These are phyloP conservation scores for Augochlora pura DNA, from an alignment of 1,140 invertebrate species.

Conservation along the genomic window DNA sequence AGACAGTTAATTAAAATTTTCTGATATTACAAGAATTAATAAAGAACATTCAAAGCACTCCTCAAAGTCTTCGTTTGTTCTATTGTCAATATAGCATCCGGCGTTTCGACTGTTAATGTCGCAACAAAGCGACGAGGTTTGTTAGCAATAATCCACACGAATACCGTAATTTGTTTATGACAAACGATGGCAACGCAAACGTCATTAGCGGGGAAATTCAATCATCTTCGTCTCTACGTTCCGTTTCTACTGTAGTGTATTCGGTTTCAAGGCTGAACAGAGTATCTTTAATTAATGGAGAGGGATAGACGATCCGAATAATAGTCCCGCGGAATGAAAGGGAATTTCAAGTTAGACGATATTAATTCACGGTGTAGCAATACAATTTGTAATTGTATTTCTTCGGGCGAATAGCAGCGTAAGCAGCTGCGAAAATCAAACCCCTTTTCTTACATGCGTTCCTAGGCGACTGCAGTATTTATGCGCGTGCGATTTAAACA, in stretches of 20 bases:
- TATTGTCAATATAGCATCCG: no score
- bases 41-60: no score
- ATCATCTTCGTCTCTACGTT: conserved; percentile 14
- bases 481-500: conserved; percentile 12
- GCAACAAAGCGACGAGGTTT: no score
- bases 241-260: conserved; percentile 11
- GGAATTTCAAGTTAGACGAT: conserved; percentile 20
- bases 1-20: no score
- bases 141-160: neutral
- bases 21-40: no score
- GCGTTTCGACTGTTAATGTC: no score
- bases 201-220: neutral
- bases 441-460: conserved; percentile 10
- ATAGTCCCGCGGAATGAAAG: conserved; percentile 1
- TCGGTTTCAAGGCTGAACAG: neutral
- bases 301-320: neutral
- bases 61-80: no score
- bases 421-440: neutral
- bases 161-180: neutral
- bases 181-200: neutral
- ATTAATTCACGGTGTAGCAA: conserved; percentile 24
- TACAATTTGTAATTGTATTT: conserved; percentile 38
- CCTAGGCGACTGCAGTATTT: neutral
- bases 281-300: conserved; percentile 26
- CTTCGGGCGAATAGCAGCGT: neutral